Base-by-base conservation (phyloP, 2,888 invertebrate genomes). In the Lamellibrachia columna region DNA sequence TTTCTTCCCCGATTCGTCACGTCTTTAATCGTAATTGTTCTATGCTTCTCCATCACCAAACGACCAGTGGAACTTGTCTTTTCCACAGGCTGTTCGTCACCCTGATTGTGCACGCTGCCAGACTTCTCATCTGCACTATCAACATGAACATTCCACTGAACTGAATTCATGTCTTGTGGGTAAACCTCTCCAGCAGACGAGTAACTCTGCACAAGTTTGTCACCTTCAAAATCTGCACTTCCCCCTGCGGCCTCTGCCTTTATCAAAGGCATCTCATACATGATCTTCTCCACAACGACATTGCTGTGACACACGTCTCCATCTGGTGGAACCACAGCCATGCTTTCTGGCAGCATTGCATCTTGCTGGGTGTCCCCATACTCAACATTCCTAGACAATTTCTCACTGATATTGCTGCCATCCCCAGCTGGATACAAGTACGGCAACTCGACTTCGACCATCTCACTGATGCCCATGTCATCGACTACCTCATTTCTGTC, bases 11-110 rank as follows among this genome's bases (percentile, higher is more conserved):
- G 22, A 22, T 75, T 75, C 4, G 75, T 75, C 22, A 75, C 75
- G 22, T 75, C 75, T 75, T 75, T 75, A 75, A 75, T 75, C 75
- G 75, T 75, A 75, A 75, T 75, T 75, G 75, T 75, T 75, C 75
- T 75, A 22, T 75, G 75, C 22, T 75, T 75, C 75, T 75, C 75
- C 75, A n/a, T 75, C 6, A 22, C 22, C 15, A 75, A 75, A 75
- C 22, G 75, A 75, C 75, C 22, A 22, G 4, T 22, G 22, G 75
- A 75, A 75, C 75, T 75, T 75, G 75, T 75, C 22, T 22, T 75
- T 75, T 75, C 22, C 2, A 15, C 75, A 75, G 75, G 22, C 11
- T 75, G 75, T 75, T 75, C 75, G n/a, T n/a, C 75, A 22, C 75
- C 11, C 58, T 22, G 75, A 22, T 75, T 15, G 22, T 22, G 75